Evolutionary conservation across 2,113 vertebrate species (phyloP).

Genomic region (Plecturocebus donacophilus): DNA sequence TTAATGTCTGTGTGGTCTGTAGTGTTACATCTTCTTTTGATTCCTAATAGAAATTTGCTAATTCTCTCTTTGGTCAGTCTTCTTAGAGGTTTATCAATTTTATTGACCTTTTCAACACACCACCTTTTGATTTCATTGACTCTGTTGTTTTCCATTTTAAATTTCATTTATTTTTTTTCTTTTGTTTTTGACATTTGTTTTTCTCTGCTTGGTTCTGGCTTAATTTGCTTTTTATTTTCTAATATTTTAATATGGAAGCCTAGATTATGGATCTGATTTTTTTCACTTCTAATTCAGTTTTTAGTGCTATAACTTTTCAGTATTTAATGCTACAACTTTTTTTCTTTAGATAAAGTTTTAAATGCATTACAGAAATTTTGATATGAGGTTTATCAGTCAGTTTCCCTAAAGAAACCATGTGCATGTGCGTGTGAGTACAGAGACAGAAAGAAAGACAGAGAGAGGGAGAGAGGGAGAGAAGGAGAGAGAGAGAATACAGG

Average conservation of each 20-base stretch:
- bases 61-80: not conserved
- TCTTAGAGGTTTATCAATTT: not conserved
- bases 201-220: not conserved
- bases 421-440: too few relatives aligned
- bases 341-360: not conserved
- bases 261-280: not conserved
- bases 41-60: not conserved
- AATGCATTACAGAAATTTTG: not conserved
- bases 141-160: not conserved
- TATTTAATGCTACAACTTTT: not conserved
- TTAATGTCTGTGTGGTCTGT: not conserved
- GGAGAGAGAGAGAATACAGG: not conserved
- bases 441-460: too few relatives aligned
- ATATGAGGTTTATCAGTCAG: not conserved
- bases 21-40: not conserved
- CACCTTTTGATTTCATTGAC: not conserved
- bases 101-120: not conserved
- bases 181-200: not conserved
- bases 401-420: not conserved
- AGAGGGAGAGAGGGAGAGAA: too few relatives aligned
- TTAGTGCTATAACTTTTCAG: not conserved
- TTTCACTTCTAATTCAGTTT: not conserved
- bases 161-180: not conserved
- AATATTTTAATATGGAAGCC: not conserved
- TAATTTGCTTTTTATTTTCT: not conserved